Base-by-base conservation (phyloP, 2,888 invertebrate species). In the Pogonocherus hispidulus region DNA sequence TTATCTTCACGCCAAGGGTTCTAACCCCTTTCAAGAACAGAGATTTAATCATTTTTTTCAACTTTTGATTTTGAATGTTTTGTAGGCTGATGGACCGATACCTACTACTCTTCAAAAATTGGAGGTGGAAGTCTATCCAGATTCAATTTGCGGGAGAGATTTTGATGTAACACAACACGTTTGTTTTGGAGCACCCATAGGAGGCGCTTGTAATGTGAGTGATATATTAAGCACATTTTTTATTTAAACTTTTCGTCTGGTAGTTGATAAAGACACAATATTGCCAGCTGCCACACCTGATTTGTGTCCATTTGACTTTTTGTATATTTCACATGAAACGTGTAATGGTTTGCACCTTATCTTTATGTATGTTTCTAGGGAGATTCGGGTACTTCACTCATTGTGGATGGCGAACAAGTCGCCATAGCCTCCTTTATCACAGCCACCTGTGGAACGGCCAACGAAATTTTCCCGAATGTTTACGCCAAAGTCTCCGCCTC, bases 81-180 rank as follows among this genome's bases (percentile, higher is more conserved):
- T 68, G 14, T 51, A 70, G 70, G 46, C 67, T 46, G 20, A 63
- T 20, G 71, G 71, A 22, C 67, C 73, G 18, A 51, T 71, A 19
- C 66, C 73, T 18, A 6, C 32, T 2, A 59, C 16, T 44, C 63
- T 73, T 8, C 69, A 73, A 49, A 71, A 73, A 57, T 18, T 71
- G 23, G 22, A 46, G 37, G 71, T 73, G 8, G 52, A 16, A n/a
- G 52, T 69, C 6, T 67, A 66, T 11, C 62, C 64, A 37, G 66
- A 69, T 20, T 3, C 5, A 52, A 16, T 69, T 0, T 73, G 73
- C 59, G 63, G 63, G n/a, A 9, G 27, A 6, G 6, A 14, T 18
- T 62, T 44, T 20, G 47, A 69, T 9, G 8, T 20, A 11, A 16
- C 22, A 0, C 71, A 71, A 62, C 71, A 71, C 23, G 55, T 71